A percentile compares a stretch with the other conserved stretches of the same genome.
Evolutionary conservation across 2,113 vertebrate genomes (phyloP).

Genomic region (Percopsis transmontana): DNA sequence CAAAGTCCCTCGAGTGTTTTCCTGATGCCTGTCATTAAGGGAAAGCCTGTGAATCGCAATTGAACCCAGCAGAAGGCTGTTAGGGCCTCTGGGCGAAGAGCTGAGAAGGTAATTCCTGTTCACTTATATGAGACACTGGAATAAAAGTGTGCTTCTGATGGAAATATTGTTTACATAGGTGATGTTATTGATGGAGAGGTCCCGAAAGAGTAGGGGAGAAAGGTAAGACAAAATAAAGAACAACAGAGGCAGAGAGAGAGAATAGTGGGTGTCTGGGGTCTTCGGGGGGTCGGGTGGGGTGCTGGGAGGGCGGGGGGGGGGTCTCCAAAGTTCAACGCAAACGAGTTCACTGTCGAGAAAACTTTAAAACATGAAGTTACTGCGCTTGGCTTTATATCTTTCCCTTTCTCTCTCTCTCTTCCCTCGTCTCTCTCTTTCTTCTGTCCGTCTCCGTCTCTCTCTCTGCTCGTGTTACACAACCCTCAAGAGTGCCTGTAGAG

Average conservation of each 20-base stretch:
- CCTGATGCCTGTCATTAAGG: conserved; percentile 61
- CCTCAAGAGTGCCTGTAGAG: conserved; percentile 69
- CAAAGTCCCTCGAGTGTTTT: neutral
- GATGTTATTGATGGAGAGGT: conserved; percentile 1
- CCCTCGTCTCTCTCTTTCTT: neutral
- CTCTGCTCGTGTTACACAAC: conserved; percentile 74
- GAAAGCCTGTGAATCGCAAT: conserved; percentile 49
- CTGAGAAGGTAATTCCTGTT: conserved; percentile 26
- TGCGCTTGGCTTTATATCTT: neutral
- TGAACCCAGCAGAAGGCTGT: conserved; percentile 26
- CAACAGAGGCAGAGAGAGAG: conserved; percentile 27
- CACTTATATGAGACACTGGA: conserved; percentile 10
- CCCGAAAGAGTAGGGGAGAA: conserved; percentile 1
- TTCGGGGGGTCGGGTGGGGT: conserved; percentile 5
- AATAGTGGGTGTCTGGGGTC: conserved; percentile 14
- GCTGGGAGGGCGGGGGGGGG: conserved; percentile 4
- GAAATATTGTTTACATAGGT: conserved; percentile 19
- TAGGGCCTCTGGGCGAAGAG: conserved; percentile 1
- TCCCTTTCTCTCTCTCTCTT: neutral
- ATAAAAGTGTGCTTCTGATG: conserved; percentile 10
- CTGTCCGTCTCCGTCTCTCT: conserved; percentile 6
- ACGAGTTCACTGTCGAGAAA: conserved; percentile 60
- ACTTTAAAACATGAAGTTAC: conserved; percentile 69
- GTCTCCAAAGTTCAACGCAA: conserved; percentile 67
- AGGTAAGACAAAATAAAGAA: neutral